A percentile compares a stretch with the other conserved stretches of the same genome.
These are phyloP conservation scores for Somateria mollissima DNA, from an alignment of 2,797 vertebrate species.

Conservation along the genomic window DNA sequence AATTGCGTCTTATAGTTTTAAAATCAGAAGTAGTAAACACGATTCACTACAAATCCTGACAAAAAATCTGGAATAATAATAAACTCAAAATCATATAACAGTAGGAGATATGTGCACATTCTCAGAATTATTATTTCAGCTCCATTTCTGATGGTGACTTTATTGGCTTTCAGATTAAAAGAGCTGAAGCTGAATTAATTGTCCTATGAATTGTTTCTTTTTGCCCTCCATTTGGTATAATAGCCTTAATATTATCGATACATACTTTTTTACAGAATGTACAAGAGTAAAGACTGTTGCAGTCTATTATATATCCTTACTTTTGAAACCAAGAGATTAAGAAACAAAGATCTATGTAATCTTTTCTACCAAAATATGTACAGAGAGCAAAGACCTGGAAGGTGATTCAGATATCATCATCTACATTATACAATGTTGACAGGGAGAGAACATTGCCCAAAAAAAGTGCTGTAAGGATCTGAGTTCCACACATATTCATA, in stretches of 20 bases:
- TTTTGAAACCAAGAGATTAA: not conserved
- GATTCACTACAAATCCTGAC: not conserved
- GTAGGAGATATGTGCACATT: not conserved
- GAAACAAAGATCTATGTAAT: not conserved
- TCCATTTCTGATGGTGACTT: not conserved
- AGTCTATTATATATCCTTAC: not conserved
- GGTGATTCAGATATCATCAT: not conserved
- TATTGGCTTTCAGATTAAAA: not conserved
- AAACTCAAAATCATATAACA: not conserved
- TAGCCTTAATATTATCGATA: not conserved
- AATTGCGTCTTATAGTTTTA: not conserved
- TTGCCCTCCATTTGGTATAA: not conserved
- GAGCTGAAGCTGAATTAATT: not conserved
- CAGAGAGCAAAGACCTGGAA: not conserved
- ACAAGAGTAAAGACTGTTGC: not conserved
- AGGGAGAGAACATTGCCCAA: not conserved
- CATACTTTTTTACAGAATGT: not conserved
- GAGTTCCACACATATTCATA: not conserved
- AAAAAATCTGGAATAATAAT: not conserved
- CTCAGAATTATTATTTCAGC: not conserved
- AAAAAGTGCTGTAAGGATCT: not conserved
- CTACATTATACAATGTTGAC: not conserved
- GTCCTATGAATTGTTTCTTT: not conserved
- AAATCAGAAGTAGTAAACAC: not conserved
- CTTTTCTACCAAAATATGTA: not conserved